These are phyloP conservation scores for Xestia xanthographa DNA, from an alignment of 2,888 invertebrate genomes.

Conservation along the genomic window DNA sequence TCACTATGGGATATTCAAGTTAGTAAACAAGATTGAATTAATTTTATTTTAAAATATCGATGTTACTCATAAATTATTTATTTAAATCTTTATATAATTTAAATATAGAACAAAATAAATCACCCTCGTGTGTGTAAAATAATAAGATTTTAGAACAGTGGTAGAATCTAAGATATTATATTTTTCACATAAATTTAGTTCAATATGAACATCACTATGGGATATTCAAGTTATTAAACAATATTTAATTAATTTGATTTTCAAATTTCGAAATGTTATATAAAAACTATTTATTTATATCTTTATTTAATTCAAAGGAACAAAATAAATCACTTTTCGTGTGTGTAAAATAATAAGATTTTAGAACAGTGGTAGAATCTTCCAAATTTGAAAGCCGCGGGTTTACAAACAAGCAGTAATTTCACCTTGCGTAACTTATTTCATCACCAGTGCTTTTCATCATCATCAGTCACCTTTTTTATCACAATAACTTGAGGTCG, in stretches of 20 bases:
- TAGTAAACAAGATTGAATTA: not conserved
- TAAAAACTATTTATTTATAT: not conserved
- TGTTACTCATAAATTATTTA: not conserved
- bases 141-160: too few species aligned
- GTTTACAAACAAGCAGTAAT: not conserved
- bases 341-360: not conserved
- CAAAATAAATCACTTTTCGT: not conserved
- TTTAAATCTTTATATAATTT: too few species aligned
- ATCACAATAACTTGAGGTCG: not conserved
- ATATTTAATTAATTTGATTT: not conserved
- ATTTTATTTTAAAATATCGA: not conserved
- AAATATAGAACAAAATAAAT: too few species aligned
- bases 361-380: not conserved
- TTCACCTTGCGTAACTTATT: not conserved
- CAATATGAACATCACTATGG: slow-evolving; percentile 2
- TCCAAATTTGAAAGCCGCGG: not conserved
- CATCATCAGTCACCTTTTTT: not conserved
- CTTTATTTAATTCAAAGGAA: not conserved
- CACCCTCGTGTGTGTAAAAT: too few species aligned
- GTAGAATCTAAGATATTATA: not conserved
- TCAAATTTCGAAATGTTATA: not conserved
- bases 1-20: slow-evolving; percentile 3
- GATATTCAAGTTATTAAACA: slow-evolving; percentile 5
- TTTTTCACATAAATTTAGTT: not conserved
- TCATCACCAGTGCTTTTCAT: not conserved